Evolutionary conservation across 2,888 invertebrate genomes (phyloP).

Genomic region (Ernsta delagoae): DNA sequence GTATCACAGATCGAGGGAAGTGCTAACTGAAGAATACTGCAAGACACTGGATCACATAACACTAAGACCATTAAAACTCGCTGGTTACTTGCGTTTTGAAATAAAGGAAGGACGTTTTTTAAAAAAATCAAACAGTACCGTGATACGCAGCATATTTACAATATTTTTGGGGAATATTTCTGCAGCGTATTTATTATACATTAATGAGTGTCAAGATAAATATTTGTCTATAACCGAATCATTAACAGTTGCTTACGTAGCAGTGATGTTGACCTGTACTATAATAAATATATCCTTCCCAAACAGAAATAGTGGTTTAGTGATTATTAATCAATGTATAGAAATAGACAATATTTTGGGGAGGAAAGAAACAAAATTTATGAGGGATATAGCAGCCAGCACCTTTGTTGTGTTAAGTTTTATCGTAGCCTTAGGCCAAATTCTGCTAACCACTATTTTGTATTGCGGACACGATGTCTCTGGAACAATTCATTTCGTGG

Average conservation of each 20-base stretch:
- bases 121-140: constrained; percentile 4
- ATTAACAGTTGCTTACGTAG: constrained; percentile 37
- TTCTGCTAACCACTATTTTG: constrained; percentile 42
- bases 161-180: constrained; percentile 1
- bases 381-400: constrained; percentile 54
- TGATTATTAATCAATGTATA: constrained; percentile 53
- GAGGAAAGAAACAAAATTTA: constrained; percentile 59
- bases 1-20: constrained; percentile 41
- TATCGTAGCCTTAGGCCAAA: constrained; percentile 45
- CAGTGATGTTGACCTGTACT: constrained; percentile 50
- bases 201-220: background rate
- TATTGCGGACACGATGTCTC: constrained; percentile 38
- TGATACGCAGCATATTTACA: constrained; percentile 12
- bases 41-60: constrained; percentile 39
- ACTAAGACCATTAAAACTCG: constrained; percentile 47
- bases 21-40: constrained; percentile 43
- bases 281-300: constrained; percentile 53
- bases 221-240: constrained; percentile 24
- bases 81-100: constrained; percentile 58
- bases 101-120: constrained; percentile 53
- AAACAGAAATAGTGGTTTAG: constrained; percentile 50
- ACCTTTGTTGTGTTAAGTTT: constrained; percentile 42
- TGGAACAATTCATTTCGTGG: constrained; percentile 46
- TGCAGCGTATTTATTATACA: constrained; percentile 4
- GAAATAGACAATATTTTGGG: constrained; percentile 63